Evolutionary conservation across 2,888 invertebrate genomes (phyloP).

Genomic region (Acanthosepion pharaonis): DNA sequence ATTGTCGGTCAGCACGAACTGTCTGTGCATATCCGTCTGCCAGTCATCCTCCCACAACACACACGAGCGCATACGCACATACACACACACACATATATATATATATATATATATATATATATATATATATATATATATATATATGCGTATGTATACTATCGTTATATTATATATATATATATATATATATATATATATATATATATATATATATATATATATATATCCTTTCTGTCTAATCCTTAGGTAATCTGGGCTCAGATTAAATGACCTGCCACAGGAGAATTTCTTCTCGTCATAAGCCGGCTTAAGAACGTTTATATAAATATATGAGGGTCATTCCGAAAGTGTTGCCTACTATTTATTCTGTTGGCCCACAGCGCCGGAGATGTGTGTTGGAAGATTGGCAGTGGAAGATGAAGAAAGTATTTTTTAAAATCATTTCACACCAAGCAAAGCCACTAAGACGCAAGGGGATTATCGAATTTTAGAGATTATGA

Average conservation of each 20-base stretch:
- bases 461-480: no score
- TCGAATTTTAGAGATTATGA: no score
- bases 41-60: background rate
- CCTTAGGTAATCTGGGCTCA: background rate
- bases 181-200: background rate
- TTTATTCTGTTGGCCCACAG: no score
- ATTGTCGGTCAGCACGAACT: slow-evolving; percentile 33
- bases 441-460: no score
- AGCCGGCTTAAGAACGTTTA: background rate
- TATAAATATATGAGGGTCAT: background rate
- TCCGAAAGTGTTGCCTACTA: no score
- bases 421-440: no score
- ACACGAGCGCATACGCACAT: background rate
- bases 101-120: background rate
- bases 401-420: no score
- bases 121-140: slow-evolving; percentile 33
- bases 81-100: background rate
- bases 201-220: background rate
- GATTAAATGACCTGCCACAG: background rate
- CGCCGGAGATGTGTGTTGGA: no score
- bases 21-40: background rate
- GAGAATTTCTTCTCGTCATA: background rate
- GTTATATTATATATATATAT: background rate
- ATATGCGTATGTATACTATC: no score
- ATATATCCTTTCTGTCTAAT: background rate